A percentile compares a stretch with the other conserved stretches of the same genome.
Conservation (phyloP, 2,888 invertebrate genomes). For the Synanthedon andrenaeformis region DNA sequence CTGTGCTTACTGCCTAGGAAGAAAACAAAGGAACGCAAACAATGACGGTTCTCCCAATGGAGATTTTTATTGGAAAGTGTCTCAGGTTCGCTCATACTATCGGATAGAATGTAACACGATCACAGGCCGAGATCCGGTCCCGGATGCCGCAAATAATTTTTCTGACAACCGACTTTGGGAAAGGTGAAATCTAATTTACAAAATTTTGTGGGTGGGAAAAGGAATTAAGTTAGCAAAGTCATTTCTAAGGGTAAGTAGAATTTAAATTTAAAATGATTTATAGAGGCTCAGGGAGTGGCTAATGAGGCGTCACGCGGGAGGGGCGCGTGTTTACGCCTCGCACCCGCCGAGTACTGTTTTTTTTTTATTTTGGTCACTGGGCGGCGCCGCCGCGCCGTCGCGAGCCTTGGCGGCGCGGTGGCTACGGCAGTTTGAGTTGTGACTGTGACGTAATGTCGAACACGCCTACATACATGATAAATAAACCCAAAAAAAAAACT, state of each 20-base stretch:
- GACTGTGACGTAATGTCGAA: slow-evolving; percentile 28
- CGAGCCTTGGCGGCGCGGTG: slow-evolving; percentile 17
- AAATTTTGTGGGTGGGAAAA: slow-evolving; percentile 53
- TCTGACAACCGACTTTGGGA: slow-evolving; percentile 31
- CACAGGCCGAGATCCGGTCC: slow-evolving; percentile 30
- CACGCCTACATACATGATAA: slow-evolving; percentile 30
- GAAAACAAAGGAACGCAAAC: background rate
- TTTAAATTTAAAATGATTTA: slow-evolving; percentile 71
- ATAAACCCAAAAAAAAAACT: slow-evolving; percentile 13
- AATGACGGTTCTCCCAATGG: slow-evolving; percentile 5
- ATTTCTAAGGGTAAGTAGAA: slow-evolving; percentile 66
- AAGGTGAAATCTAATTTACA: slow-evolving; percentile 62
- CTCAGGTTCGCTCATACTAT: slow-evolving; percentile 14
- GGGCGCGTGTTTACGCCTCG: slow-evolving; percentile 61
- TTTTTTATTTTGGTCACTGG: slow-evolving; percentile 42
- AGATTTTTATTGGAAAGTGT: slow-evolving; percentile 20
- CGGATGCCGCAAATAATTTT: slow-evolving; percentile 49
- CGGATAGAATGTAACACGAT: slow-evolving; percentile 30
- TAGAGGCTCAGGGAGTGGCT: slow-evolving; percentile 64
- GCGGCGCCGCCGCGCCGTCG: slow-evolving; percentile 22
- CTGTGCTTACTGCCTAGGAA: no score
- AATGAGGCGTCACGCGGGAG: slow-evolving; percentile 67
- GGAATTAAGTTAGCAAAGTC: slow-evolving; percentile 65
- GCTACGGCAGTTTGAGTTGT: slow-evolving; percentile 17
- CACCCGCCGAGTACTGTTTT: slow-evolving; percentile 26